phyloP scores from a whole-genome alignment of 2,797 vertebrate species.

The Lacerta agilis region DNA sequence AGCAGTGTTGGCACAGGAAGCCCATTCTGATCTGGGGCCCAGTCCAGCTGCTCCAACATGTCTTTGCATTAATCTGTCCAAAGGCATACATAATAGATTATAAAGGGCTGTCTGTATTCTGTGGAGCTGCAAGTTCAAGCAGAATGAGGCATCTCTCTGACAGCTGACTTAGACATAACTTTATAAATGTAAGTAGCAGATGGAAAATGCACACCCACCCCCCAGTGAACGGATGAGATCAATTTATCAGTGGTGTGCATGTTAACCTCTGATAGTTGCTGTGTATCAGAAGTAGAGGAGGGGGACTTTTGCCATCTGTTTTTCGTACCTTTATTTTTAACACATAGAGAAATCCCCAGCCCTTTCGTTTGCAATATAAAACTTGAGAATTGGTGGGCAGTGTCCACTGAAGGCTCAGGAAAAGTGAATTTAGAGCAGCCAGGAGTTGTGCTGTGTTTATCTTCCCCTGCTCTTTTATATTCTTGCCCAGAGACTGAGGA shows the following conservation, averaged over 20 bases:
- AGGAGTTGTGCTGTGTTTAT: background rate
- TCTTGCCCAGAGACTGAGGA: too few species aligned
- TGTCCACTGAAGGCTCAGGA: background rate
- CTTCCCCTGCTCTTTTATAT: background rate
- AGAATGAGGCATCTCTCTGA: background rate
- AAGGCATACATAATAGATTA: background rate
- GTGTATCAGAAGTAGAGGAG: background rate
- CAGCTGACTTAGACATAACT: background rate
- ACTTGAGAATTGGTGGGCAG: background rate
- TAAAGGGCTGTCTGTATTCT: background rate
- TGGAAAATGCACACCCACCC: background rate
- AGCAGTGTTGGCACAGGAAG: background rate
- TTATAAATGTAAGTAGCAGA: background rate
- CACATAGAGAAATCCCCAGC: background rate
- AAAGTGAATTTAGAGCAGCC: background rate
- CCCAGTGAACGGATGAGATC: background rate
- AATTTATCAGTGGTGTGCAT: background rate
- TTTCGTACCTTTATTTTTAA: background rate
- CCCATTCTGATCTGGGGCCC: background rate
- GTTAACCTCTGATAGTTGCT: background rate
- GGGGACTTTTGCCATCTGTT: too few species aligned
- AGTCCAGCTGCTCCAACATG: background rate
- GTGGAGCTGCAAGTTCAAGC: background rate
- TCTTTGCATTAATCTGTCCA: background rate
- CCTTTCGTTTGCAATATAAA: background rate